Conservation (phyloP, 2,113 vertebrate genomes). For the Empidonax traillii region DNA sequence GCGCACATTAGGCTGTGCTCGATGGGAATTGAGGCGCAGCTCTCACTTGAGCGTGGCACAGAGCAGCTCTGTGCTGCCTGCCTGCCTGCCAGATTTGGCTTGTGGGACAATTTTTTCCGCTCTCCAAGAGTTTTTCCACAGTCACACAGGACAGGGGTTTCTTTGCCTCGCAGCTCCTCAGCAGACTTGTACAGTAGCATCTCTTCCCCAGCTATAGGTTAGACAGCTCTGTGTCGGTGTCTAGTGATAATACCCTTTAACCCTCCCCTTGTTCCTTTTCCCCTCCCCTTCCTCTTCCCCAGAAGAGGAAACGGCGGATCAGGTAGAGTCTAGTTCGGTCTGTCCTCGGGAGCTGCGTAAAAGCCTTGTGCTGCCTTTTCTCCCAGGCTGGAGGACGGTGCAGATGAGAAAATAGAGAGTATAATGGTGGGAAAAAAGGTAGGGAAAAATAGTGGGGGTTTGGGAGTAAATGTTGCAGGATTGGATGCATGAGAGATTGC, state of each 20-base stretch:
- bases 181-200: neutral
- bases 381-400: neutral
- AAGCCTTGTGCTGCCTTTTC: neutral
- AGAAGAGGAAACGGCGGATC: neutral
- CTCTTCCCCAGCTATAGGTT: neutral
- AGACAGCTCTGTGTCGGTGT: neutral
- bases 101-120: neutral
- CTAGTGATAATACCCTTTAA: constrained; percentile 30
- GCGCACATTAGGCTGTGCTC: neutral
- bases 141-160: neutral
- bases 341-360: neutral
- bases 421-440: neutral
- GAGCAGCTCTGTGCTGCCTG: neutral
- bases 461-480: neutral
- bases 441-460: neutral
- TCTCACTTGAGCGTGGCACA: neutral
- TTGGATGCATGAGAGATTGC: neutral
- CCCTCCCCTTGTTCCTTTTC: constrained; percentile 50
- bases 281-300: constrained; percentile 61
- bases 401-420: neutral
- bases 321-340: neutral
- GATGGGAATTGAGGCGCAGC: neutral
- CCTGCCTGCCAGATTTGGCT: neutral
- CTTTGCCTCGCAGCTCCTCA: neutral
- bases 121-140: neutral